Evolutionary conservation across 53 echinoderm and acorn worm species (phyloP), one percentile per base, ranked within the genome.

Genomic region (Holothuria scabra): DNA sequence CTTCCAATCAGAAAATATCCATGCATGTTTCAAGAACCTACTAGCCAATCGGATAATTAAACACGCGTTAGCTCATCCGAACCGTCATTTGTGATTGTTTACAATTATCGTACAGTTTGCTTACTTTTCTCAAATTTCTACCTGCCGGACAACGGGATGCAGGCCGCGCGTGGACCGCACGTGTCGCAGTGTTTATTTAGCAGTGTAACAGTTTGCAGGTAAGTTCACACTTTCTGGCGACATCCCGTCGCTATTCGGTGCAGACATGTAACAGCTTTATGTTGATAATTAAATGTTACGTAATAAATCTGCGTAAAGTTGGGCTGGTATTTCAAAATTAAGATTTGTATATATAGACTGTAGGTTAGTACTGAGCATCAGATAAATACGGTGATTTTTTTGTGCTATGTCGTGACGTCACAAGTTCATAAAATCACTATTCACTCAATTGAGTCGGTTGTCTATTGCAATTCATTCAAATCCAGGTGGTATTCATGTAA

Each of bases 211-310:
- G 69, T 41, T 69, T 34, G 69, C 35, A 34, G 6, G 22, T 0
- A 32, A 69, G n/a, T 37, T 21, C 34, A 22, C 41, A 34, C 69
- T 8, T 37, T 5, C 18, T 69, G 34, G n/a, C 35, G n/a, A 69
- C 19, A 69, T 69, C 35, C 34, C 34, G 34, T 30, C 34, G 22
- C 12, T 37, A 13, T 19, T 22, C 4, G 38, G 1, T 2, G 20
- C 21, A 33, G 41, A 34, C 18, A 41, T 37, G 31, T 69, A 41
- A 69, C 69, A 41, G 41, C 12, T 37, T 69, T n/a, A 69, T 69
- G 69, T 41, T 22, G 31, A 34, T 34, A 33, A 69, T 19, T 41
- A 69, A 69, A 21, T 41, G n/a, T 69, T 69, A 69, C 69, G 69
- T 69, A 69, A 69, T 69, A 34, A 14, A 68, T 20, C 34, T 32